phyloP scores from a whole-genome alignment of 2,797 vertebrate genomes.

The Poeciliopsis turneri region DNA sequence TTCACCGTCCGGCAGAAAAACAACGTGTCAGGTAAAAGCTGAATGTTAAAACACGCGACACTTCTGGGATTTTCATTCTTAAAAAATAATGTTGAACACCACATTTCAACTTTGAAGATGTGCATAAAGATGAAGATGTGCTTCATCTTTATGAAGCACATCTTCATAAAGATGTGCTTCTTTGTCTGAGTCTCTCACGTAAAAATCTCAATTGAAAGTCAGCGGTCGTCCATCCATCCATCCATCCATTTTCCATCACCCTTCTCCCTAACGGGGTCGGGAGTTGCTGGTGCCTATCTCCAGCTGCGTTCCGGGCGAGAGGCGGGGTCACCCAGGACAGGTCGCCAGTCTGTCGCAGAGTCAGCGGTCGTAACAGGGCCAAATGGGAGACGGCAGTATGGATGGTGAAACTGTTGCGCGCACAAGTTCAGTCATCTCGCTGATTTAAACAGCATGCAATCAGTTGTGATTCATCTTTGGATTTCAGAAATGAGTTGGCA shows the following conservation, averaged over 20 bases:
- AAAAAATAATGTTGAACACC: background rate
- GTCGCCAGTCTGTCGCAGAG: too few relatives aligned
- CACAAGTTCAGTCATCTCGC: background rate
- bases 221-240: too few relatives aligned
- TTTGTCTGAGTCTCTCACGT: background rate
- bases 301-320: too few relatives aligned
- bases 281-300: too few relatives aligned
- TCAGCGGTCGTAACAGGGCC: background rate
- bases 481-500: background rate
- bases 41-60: background rate
- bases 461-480: background rate
- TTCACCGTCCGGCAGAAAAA: background rate
- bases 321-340: too few relatives aligned
- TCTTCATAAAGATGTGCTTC: too few relatives aligned
- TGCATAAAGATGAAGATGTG: too few relatives aligned
- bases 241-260: too few relatives aligned
- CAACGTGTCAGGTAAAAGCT: background rate
- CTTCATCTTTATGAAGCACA: too few relatives aligned
- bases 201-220: background rate
- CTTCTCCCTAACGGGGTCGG: too few relatives aligned
- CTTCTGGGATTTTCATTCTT: background rate
- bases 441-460: background rate
- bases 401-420: background rate
- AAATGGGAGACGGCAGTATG: background rate
- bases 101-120: background rate